Conservation (phyloP, 2,797 vertebrate genomes). For the Cichlasoma orientale region DNA sequence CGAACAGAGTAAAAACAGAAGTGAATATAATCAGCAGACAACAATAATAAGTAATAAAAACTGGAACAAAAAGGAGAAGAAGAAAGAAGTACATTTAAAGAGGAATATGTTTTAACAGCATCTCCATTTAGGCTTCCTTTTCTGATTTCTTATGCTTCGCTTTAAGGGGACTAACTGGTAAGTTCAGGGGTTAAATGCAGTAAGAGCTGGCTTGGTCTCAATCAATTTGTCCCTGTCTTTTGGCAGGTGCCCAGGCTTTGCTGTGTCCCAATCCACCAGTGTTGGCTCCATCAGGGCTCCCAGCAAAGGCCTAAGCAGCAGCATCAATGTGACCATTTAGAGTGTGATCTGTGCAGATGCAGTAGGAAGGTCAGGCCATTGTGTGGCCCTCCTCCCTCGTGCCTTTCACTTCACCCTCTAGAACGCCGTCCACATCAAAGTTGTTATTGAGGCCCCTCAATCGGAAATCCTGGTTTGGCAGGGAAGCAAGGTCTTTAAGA, state of each 20-base stretch:
- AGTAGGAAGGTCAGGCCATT: conserved; percentile 73
- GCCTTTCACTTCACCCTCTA: conserved; percentile 71
- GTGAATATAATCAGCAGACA: conserved; percentile 17
- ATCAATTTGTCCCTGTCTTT: conserved; percentile 77
- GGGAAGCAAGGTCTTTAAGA: conserved; percentile 62
- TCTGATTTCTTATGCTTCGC: conserved; percentile 26
- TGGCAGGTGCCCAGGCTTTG: conserved; percentile 72
- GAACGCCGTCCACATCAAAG: conserved; percentile 77
- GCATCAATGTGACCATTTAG: conserved; percentile 82
- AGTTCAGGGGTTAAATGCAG: conserved; percentile 65
- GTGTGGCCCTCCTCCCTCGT: conserved; percentile 60
- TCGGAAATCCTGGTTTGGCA: conserved; percentile 81
- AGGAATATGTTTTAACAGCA: conserved; percentile 12
- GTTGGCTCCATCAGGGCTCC: conserved; percentile 74
- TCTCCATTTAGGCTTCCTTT: conserved; percentile 11
- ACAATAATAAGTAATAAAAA: conserved; percentile 12
- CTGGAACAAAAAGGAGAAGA: neutral
- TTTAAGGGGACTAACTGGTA: conserved; percentile 51
- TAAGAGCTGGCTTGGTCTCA: conserved; percentile 73
- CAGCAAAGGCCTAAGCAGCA: conserved; percentile 68
- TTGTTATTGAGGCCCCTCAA: conserved; percentile 74
- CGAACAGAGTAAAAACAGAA: conserved; percentile 9
- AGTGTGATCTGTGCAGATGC: conserved; percentile 75
- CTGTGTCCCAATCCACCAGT: conserved; percentile 65
- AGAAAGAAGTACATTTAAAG: neutral